These are phyloP conservation scores for Toxostoma redivivum DNA, from an alignment of 2,113 vertebrate species.

Conservation along the genomic window DNA sequence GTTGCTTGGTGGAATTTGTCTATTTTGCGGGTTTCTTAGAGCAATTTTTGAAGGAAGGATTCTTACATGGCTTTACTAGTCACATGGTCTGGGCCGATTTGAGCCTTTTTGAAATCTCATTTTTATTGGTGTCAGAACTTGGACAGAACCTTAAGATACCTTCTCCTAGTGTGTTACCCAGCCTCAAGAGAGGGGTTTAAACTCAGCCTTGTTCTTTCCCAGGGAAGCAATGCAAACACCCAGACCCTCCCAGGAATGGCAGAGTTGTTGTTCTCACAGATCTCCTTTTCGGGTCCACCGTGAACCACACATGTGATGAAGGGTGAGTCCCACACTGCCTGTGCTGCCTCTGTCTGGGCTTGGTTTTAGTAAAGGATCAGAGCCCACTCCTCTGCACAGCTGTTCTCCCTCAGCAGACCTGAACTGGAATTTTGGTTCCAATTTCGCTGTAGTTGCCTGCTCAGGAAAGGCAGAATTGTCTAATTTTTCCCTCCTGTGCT, in stretches of 20 bases:
- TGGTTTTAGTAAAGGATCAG: not conserved
- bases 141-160: slow-evolving; percentile 24
- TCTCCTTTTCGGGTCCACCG: not conserved
- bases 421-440: not conserved
- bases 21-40: not conserved
- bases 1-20: not conserved
- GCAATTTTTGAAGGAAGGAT: not conserved
- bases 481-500: not conserved
- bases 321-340: slow-evolving; percentile 21
- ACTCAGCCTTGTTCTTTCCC: slow-evolving; percentile 49
- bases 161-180: not conserved
- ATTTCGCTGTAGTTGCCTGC: fast-evolving
- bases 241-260: slow-evolving; percentile 19
- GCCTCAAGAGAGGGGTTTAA: not conserved
- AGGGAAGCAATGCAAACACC: slow-evolving; percentile 39
- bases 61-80: slow-evolving; percentile 61
- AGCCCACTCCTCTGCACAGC: fast-evolving
- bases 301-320: not conserved
- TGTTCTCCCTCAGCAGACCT: not conserved
- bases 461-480: not conserved
- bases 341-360: not conserved
- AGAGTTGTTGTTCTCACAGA: slow-evolving; percentile 47
- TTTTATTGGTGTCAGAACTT: not conserved
- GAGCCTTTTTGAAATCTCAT: not conserved
- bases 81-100: not conserved